A percentile compares a stretch with the other conserved stretches of the same genome.
These are phyloP conservation scores for Melanotaenia maccullochi DNA, from an alignment of 2,797 vertebrate species.

Conservation along the genomic window DNA sequence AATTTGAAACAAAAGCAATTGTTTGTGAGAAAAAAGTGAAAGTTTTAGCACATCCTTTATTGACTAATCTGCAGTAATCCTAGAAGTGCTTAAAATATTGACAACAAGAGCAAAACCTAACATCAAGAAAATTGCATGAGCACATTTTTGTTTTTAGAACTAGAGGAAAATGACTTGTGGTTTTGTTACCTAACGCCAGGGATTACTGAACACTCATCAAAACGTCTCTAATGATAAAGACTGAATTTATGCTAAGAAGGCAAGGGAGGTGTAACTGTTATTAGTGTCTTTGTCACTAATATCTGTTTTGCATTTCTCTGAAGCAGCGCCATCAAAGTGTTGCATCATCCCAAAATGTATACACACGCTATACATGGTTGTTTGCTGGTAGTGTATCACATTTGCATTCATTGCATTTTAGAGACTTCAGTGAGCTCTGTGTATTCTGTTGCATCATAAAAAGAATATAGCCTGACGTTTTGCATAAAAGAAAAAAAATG, in stretches of 20 bases:
- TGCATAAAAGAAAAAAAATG: slow-evolving; percentile 22
- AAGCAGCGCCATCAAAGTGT: slow-evolving; percentile 31
- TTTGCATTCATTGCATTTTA: slow-evolving; percentile 40
- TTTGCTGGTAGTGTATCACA: slow-evolving; percentile 34
- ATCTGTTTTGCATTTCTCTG: slow-evolving; percentile 55
- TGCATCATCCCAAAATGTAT: slow-evolving; percentile 54
- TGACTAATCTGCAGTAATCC: slow-evolving; percentile 13
- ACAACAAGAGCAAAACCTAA: slow-evolving; percentile 17
- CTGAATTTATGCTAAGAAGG: slow-evolving; percentile 27
- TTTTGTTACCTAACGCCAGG: slow-evolving; percentile 33
- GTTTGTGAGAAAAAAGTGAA: not conserved
- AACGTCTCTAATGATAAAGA: slow-evolving; percentile 48
- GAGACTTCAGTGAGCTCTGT: slow-evolving; percentile 18
- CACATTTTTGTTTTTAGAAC: slow-evolving; percentile 14
- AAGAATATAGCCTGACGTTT: slow-evolving; percentile 1
- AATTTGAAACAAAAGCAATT: not conserved
- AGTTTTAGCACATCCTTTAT: slow-evolving; percentile 14
- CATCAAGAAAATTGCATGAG: slow-evolving; percentile 24
- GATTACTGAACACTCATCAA: slow-evolving; percentile 36
- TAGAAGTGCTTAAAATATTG: slow-evolving; percentile 25
- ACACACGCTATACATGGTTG: slow-evolving; percentile 11
- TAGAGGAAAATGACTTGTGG: slow-evolving; percentile 16
- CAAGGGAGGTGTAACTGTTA: slow-evolving; percentile 30
- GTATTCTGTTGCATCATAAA: slow-evolving; percentile 37
- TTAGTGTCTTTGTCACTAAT: slow-evolving; percentile 50